Base-by-base conservation (phyloP, 2,797 vertebrate species). In the Dromococcyx pavoninus region DNA sequence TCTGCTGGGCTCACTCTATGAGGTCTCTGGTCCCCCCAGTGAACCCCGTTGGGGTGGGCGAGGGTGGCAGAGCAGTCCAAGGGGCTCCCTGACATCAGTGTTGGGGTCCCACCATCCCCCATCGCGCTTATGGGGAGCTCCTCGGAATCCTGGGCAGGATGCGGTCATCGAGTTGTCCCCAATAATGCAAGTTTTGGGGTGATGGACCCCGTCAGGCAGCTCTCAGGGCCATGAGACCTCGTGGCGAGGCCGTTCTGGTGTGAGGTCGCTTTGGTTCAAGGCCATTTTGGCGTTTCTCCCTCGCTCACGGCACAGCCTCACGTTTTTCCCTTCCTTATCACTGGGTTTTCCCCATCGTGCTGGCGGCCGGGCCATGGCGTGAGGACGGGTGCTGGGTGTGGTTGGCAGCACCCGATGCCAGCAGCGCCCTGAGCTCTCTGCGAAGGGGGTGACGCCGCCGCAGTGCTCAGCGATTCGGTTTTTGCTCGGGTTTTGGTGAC, bases 1-100 rank as follows among this genome's bases (percentile, higher is more conserved):
- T 41, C 39, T 41, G 39, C 39, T 41, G 39, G 39, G 39, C 39
- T 41, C 39, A 13, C 39, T 41, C 39, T 10, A 39, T 41, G 39
- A 39, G 39, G 39, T 10, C 14, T 10, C 39, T 39, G 10, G 39
- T 41, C 10, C 39, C 13, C 39, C 39, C 13, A 39, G 39, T 41
- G 39, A 41, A 10, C 39, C 39, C 39, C 39, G 13, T 41, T 13
- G 39, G 23, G 28, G 19, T 15, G 4, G 44, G 58, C 0, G 8
- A 28, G 50, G 50, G 5, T 1, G 17, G 62, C 2, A 3, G 33
- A 56, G 33, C 7, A 3, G 62, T 4, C 17, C 10, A 3, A 39
- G 17, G 24, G 27, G 9, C 10, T 1, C 16, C n/a, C 24, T 3
- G 4, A 11, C 2, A 9, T 21, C 4, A 1, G 35, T 0, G 0